Percentiles rank a stretch among this genome's conserved stretches.
These are phyloP conservation scores for Hormiphora californensis DNA, from an alignment of 37 sponge, comb jelly and placozoan species.

Conservation along the genomic window DNA sequence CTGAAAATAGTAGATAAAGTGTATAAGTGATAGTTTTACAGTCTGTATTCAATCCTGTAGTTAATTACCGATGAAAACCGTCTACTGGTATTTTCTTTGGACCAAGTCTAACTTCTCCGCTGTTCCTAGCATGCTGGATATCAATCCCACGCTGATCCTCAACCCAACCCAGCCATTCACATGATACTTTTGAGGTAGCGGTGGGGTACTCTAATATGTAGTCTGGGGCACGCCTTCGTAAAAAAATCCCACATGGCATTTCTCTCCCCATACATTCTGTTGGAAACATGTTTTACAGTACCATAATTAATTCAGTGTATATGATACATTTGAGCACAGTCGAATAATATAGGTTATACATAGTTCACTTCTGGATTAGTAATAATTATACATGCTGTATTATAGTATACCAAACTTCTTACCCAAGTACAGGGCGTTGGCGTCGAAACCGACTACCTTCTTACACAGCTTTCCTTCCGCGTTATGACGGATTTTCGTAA, in stretches of 20 bases:
- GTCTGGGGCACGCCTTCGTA: neutral
- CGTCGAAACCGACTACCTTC: neutral
- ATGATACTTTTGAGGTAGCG: neutral
- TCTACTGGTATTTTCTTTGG: neutral
- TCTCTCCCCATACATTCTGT: neutral
- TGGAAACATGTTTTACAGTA: too few relatives aligned
- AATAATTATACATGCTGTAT: too few relatives aligned
- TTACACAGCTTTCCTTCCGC: neutral
- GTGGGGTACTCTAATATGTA: slow-evolving; percentile 4
- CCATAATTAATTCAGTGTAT: too few relatives aligned
- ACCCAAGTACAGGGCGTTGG: neutral
- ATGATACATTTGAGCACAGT: too few relatives aligned
- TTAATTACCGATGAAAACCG: neutral
- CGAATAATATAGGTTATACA: neutral
- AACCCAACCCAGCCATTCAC: neutral
- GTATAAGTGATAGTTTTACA: neutral
- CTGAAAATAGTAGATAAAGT: neutral
- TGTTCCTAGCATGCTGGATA: neutral
- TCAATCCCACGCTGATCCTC: neutral
- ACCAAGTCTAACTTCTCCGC: neutral
- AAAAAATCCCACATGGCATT: neutral
- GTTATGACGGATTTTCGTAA: neutral
- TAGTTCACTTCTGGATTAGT: neutral
- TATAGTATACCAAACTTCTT: too few relatives aligned
- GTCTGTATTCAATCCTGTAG: neutral